A percentile compares a stretch with the other conserved stretches of the same genome.
Evolutionary conservation across 2,797 vertebrate species (phyloP).

Genomic region (Novumbra hubbsi): DNA sequence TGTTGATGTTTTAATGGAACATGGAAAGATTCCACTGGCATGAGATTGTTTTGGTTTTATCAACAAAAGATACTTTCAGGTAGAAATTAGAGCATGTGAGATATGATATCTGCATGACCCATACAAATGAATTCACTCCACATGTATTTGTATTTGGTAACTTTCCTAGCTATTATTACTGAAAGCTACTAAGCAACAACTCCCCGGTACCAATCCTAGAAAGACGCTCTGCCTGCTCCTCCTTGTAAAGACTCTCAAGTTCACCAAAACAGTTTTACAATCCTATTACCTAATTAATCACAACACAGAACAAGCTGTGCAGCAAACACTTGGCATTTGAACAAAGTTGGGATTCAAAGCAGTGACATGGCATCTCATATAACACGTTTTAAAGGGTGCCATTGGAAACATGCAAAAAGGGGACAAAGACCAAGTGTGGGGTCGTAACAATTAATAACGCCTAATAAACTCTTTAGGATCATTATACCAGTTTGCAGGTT

Average conservation of each 20-base stretch:
- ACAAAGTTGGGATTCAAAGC: constrained; percentile 3
- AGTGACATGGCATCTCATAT: constrained; percentile 22
- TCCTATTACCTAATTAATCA: constrained; percentile 29
- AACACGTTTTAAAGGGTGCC: constrained; percentile 9
- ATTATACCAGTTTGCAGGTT: not conserved
- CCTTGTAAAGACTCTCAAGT: constrained; percentile 40
- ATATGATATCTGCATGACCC: no score
- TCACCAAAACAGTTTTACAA: constrained; percentile 36
- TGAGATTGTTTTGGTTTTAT: no score
- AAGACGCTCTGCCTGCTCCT: not conserved
- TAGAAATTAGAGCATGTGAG: no score
- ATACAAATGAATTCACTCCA: constrained; percentile 11
- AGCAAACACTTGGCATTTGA: constrained; percentile 26
- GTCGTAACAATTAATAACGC: not conserved
- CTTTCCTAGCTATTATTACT: constrained; percentile 27
- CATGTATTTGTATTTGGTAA: constrained; percentile 9
- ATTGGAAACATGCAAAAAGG: constrained; percentile 3
- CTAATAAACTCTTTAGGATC: not conserved
- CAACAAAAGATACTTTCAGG: no score
- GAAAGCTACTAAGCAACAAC: not conserved
- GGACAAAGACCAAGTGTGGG: not conserved
- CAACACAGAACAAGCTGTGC: constrained; percentile 11
- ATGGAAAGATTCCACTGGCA: no score
- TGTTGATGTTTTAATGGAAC: no score
- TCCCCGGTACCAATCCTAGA: not conserved